Evolutionary conservation across 2,888 invertebrate genomes (phyloP), one percentile per base, ranked within the genome.

Genomic region (Drosophila dives): DNA sequence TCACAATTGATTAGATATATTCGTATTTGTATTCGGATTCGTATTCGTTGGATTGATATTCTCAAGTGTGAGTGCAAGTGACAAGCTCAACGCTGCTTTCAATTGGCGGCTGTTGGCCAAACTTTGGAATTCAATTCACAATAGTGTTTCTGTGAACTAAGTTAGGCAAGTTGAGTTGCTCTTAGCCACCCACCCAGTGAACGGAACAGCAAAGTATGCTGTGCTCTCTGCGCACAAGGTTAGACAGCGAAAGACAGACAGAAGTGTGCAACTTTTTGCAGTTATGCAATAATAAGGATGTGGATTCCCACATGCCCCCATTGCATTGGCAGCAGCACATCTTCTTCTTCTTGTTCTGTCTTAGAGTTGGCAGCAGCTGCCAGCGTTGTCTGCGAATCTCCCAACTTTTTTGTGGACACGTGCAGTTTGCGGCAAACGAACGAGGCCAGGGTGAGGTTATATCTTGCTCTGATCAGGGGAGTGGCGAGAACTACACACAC

Each of bases 361-460:
- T 20, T 40, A 32, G 51, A 77, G 61, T 76, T 76, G 76, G 79
- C 76, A 78, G 40, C 53, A 58, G 59, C 56, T 54, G 59, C 49
- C 55, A 50, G 51, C 40, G 48, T 51, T 64, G 58, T 60, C 64
- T 62, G 53, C 36, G 54, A 63, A 58, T 66, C 60, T 62, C 40
- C 38, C 45, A 69, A 79, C 64, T 76, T 86, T 83, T 26, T 55
- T 88, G 74, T 72, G 67, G 72, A 64, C 83, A 83, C 86, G 86
- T 74, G 89, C 80, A 80, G 75, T 72, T 85, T 38, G 89, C 71
- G 81, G 86, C 83, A 74, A 72, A 34, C 51, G 56, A 83, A 83
- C 67, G 89, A 83, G 83, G 83, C 89, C 83, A 83, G 86, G 89
- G 83, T 83, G 63, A 89, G 70, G 64, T 67, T 49, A 72, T 64